Base-by-base conservation (phyloP, 2,888 invertebrate species). In the Boloria euphrosyne region DNA sequence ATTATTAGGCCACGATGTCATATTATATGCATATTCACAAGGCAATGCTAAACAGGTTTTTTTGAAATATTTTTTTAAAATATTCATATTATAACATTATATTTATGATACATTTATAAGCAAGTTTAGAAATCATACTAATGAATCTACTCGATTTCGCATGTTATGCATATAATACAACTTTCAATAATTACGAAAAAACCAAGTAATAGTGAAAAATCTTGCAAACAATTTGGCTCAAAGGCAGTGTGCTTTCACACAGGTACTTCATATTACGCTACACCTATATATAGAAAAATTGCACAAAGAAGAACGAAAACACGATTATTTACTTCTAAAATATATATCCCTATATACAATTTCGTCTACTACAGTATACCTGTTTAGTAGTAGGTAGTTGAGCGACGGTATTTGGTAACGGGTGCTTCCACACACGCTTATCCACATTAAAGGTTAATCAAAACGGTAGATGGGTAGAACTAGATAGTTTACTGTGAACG, bases 341-440 rank as follows among this genome's bases (percentile, higher is more conserved):
- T 66, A 65, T 66, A 65, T 65, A 76, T 73, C 63, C 63, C 73
- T 78, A 78, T 82, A 83, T 81, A 78, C 84, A 85, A 81, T 75
- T 64, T 59, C 58, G 66, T 65, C 62, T 65, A 65, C 65, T 47
- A 16, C 62, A 62, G 67, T 62, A 67, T 62, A 65, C 54, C 59
- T 65, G 62, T 51, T 50, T 52, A 66, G 44, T 44, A 57, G 44
- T 44, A 62, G 73, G 44, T 44, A 62, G 73, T 81, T 81, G 80
- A 84, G 81, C 80, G 78, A 76, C 76, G 74, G 77, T 84, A 83
- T 86, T 85, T 83, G 86, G 85, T 86, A 86, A 85, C 85, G 77
- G 77, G 76, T 76, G 77, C 14, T 17, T 50, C 77, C 77, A 77
- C 75, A 78, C 79, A 79, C 80, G 77, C 80, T 75, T 78, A 75